phyloP scores from a whole-genome alignment of 1,140 invertebrate species.

The Drosophila insularis region DNA sequence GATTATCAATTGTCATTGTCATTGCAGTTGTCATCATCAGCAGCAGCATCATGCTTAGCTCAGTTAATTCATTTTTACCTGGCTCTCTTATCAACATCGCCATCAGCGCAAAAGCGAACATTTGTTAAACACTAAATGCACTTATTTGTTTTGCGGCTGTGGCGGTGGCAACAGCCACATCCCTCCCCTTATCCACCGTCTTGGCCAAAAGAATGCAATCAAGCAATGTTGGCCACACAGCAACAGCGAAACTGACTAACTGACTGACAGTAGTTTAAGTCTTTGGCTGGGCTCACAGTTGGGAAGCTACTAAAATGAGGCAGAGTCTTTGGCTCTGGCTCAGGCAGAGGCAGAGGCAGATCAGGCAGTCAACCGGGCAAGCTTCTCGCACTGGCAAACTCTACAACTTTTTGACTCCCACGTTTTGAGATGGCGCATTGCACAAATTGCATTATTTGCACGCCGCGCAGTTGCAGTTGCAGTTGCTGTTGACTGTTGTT shows the following conservation, averaged over 20 bases:
- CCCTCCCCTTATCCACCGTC: neutral
- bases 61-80: constrained; percentile 67
- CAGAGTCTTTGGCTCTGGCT: constrained; percentile 24
- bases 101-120: constrained; percentile 76
- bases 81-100: constrained; percentile 72
- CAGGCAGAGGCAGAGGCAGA: constrained; percentile 21
- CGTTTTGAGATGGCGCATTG: constrained; percentile 74
- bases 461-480: constrained; percentile 69
- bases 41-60: constrained; percentile 45
- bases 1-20: constrained; percentile 50
- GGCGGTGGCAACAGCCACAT: constrained; percentile 28
- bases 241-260: constrained; percentile 44
- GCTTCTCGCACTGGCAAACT: constrained; percentile 25
- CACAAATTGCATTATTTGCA: constrained; percentile 81
- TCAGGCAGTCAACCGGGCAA: constrained; percentile 31
- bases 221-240: constrained; percentile 64
- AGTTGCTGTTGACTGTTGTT: constrained; percentile 50
- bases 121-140: constrained; percentile 82
- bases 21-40: constrained; percentile 57
- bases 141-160: constrained; percentile 77
- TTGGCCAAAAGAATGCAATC: constrained; percentile 62
- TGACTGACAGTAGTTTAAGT: constrained; percentile 66
- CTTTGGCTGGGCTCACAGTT: constrained; percentile 61
- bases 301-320: constrained; percentile 78
- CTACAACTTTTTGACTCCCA: constrained; percentile 64